Evolutionary conservation across 2,113 vertebrate species (phyloP).

Genomic region (Cynopterus brachyotis): DNA sequence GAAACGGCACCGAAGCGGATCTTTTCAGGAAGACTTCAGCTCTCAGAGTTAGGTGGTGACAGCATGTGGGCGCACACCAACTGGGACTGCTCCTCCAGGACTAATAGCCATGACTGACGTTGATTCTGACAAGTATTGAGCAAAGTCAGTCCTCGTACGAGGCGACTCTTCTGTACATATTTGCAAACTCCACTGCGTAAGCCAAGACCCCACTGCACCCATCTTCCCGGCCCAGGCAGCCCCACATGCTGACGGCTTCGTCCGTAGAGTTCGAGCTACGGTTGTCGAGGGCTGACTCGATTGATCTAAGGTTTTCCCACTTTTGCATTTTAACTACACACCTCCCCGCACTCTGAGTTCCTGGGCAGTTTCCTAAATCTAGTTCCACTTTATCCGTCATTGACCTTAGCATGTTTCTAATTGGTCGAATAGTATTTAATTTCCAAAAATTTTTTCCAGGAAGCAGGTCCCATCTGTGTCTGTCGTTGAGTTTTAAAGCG

Average conservation of each 20-base stretch:
- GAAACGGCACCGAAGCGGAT: background rate
- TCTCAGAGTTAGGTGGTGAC: background rate
- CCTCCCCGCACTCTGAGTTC: background rate
- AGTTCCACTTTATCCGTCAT: background rate
- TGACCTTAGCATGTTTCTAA: background rate
- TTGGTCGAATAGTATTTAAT: background rate
- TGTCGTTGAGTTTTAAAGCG: background rate
- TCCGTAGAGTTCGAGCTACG: no score
- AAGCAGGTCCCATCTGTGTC: background rate
- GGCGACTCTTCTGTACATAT: background rate
- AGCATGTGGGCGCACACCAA: accelerated
- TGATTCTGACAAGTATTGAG: background rate
- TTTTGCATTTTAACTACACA: background rate
- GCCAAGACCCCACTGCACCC: background rate
- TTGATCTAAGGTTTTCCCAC: background rate
- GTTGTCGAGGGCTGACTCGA: background rate
- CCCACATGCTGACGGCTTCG: background rate
- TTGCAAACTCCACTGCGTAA: background rate
- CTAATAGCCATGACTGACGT: background rate
- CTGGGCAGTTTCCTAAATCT: background rate
- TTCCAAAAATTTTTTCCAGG: background rate
- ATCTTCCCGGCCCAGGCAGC: background rate
- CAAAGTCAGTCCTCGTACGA: background rate
- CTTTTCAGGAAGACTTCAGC: background rate
- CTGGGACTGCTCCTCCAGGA: background rate